phyloP scores from a whole-genome alignment of 2,113 vertebrate genomes.

The Peucedramus taeniatus region DNA sequence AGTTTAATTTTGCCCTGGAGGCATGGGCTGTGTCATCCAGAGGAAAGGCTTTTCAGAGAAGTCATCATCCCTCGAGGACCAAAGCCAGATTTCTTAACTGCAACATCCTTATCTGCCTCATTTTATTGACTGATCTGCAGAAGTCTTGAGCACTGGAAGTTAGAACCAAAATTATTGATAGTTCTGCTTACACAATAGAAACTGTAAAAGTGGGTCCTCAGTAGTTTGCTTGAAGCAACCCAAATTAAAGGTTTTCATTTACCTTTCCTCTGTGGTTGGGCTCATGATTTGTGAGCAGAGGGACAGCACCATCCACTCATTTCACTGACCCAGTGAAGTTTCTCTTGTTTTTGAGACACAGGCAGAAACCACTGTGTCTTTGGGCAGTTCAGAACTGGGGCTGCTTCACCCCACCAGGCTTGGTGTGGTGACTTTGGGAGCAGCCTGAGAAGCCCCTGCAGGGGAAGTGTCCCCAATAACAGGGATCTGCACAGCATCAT shows the following conservation, averaged over 20 bases:
- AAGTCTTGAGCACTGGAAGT: neutral
- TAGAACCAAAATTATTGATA: neutral
- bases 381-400: neutral
- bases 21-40: rapidly evolving
- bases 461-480: neutral
- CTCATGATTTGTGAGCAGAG: neutral
- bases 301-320: neutral
- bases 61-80: neutral
- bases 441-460: neutral
- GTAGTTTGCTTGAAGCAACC: neutral
- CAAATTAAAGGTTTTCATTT: neutral
- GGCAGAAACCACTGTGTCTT: neutral
- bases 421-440: neutral
- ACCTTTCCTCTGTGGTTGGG: neutral
- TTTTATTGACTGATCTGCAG: neutral
- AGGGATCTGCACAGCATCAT: neutral
- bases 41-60: neutral
- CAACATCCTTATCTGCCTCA: neutral
- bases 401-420: neutral
- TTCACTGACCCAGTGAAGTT: neutral
- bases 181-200: neutral
- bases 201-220: neutral
- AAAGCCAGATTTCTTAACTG: neutral
- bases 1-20: neutral
- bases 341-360: neutral